Base-by-base conservation (phyloP, 2,888 invertebrate species). In the Nezara viridula region DNA sequence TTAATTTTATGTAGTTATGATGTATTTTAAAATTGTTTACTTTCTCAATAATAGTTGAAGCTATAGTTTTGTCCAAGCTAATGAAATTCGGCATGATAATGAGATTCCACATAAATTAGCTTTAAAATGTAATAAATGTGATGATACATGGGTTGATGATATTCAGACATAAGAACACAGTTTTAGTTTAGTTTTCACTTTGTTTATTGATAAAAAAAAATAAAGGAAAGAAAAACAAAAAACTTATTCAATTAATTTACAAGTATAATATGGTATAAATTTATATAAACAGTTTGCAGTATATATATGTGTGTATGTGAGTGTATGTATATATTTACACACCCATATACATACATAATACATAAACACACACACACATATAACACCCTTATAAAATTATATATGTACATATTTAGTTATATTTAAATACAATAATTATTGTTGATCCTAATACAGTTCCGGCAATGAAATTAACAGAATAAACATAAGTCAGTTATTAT, bases 161-260 rank as follows among this genome's bases (percentile, higher is more conserved):
- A 14, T 40, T 40, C 19, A n/a, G 44, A n/a, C 1, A 24, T 37
- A 32, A 37, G 40, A 21, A 24, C n/a, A 37, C 21, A 21, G 12
- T 40, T 55, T 44, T 44, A 50, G 3, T 32, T 44, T n/a, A 2
- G 5, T 81, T 81, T 81, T 81, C 40, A 81, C 14, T 77, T 81
- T 14, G 14, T 81, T 81, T 81, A 81, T 81, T 81, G 81, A 81
- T 81, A 81, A 81, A 81, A 81, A 66, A 66, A 32, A 66, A 66
- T 27, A 27, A 66, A 66, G 16, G 66, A 66, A 66, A 66, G 66
- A 66, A 66, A 66, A 66, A 66, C 66, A 66, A 66, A 66, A n/a
- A 77, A 19, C 0, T n/a, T 81, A 44, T 44, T 44, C n/a, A n/a
- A n/a, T 44, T 40, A 40, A 40, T 77, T 81, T 81, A 44, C 81